phyloP scores from a whole-genome alignment of 2,797 vertebrate species.

The Bradypodion ventrale region DNA sequence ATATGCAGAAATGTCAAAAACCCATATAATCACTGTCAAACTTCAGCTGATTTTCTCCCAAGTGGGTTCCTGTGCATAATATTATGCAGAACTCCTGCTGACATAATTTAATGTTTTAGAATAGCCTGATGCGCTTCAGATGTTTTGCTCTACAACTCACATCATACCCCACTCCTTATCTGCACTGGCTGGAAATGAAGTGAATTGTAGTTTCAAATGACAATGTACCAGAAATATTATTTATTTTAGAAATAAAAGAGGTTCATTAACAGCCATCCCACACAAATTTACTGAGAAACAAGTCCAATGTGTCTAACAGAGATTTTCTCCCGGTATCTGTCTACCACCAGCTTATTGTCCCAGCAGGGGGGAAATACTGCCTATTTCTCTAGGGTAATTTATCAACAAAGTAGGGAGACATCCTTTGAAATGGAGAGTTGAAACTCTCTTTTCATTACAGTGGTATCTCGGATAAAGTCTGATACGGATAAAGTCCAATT shows the following conservation, averaged over 20 bases:
- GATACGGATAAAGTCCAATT: too few relatives aligned
- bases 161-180: background rate
- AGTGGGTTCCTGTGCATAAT: slow-evolving; percentile 5
- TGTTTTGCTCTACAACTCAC: background rate
- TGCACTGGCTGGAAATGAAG: background rate
- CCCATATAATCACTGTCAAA: slow-evolving; percentile 30
- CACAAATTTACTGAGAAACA: background rate
- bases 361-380: too few relatives aligned
- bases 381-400: too few relatives aligned
- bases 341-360: too few relatives aligned
- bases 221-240: background rate
- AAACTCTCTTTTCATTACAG: too few relatives aligned
- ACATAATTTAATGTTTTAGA: slow-evolving; percentile 45
- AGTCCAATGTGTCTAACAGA: background rate
- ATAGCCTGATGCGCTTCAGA: background rate
- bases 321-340: background rate
- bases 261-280: background rate
- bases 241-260: background rate
- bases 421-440: too few relatives aligned
- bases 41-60: slow-evolving; percentile 17
- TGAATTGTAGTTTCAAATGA: background rate
- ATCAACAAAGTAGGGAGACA: too few relatives aligned
- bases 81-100: slow-evolving; percentile 18
- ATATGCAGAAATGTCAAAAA: slow-evolving; percentile 24
- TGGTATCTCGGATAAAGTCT: too few relatives aligned